Evolutionary conservation across 2,113 vertebrate species (phyloP).

Genomic region (Tringa solitaria): DNA sequence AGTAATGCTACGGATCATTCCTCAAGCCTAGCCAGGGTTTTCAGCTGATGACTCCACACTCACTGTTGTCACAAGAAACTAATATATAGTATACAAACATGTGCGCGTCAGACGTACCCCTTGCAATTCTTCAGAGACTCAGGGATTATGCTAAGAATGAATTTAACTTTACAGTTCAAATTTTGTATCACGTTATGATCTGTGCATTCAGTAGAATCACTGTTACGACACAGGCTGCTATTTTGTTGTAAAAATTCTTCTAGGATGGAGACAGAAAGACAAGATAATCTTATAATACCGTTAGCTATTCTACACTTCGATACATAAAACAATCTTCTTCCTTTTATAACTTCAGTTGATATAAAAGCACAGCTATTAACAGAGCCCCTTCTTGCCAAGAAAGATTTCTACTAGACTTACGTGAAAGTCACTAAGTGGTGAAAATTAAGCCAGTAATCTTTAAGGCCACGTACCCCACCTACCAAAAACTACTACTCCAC

Average conservation of each 20-base stretch:
- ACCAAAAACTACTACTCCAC: neutral
- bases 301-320: neutral
- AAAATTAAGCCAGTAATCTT: neutral
- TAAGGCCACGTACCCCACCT: neutral
- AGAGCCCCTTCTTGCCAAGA: neutral
- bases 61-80: neutral
- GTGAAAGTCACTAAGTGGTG: neutral
- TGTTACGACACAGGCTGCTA: neutral
- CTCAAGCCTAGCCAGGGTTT: neutral
- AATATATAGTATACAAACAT: neutral
- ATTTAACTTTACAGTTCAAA: neutral
- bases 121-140: neutral
- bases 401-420: neutral
- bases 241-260: neutral
- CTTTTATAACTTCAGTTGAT: neutral
- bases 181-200: neutral
- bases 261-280: neutral
- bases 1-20: neutral
- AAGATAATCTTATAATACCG: fast-evolving
- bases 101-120: neutral
- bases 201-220: neutral
- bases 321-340: neutral
- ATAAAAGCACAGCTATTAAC: neutral
- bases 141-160: neutral
- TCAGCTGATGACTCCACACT: neutral